Evolutionary conservation across 2,797 vertebrate species (phyloP), one percentile per base, ranked within the genome.

Genomic region (Protonibea diacanthus): DNA sequence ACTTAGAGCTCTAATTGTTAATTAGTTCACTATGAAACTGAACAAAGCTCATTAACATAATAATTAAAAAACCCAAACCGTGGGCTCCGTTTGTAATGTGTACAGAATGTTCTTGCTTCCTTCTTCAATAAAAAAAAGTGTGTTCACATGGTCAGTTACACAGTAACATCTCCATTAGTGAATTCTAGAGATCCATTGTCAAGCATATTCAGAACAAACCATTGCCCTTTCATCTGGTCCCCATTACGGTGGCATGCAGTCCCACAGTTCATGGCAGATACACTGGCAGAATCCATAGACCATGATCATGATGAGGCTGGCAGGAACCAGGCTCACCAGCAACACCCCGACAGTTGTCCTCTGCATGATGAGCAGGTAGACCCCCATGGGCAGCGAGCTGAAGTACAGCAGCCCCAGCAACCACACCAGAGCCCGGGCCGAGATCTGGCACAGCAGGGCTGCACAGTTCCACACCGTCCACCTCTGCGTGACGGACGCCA

Each of bases 221-320:
- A 10, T 61, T 21, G 45, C 23, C 33, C 18, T 5, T 75, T 62
- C 56, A 40, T 75, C 62, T 48, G 56, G 44, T 29, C 33, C 38
- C 70, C 27, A 2, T 87, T 68, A 98, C 10, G 96, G 94, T 2
- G 96, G 94, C 91, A 97, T 91, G 89, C 97, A 98, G 92, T 97
- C 95, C 91, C 97, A 95, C 92, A 99, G 91, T 90, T 99, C 97
- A 25, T 96, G 96, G 90, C 97, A 99, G 85, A 98, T 86, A 15
- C 97, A 99, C 87, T 96, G 97, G 93, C 97, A 99, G 84, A 99
- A 95, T 14, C 97, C 97, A n/a, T 98, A 99, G 59, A 97, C 94
- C 95, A 99, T 97, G 74, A 98, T 92, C 83, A 97, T 93, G 84
- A 97, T 90, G 11, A 99, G 96, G 93, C 97, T 99, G 17, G 96